Base-by-base conservation (phyloP, 2,888 invertebrate species). In the Scaptomyza parva region DNA sequence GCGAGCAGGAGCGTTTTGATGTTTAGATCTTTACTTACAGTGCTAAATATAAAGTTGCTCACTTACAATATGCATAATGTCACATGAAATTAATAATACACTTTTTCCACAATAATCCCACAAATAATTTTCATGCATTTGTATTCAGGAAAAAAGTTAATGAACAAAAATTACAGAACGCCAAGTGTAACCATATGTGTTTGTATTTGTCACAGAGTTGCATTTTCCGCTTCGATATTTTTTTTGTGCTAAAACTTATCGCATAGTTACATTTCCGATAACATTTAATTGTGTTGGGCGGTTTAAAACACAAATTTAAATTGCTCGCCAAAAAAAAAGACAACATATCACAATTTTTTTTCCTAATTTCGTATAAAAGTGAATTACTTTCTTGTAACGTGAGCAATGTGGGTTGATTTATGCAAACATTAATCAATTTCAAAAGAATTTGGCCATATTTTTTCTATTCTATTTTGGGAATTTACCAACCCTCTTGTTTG, bases 21-120 rank as follows among this genome's bases (percentile, higher is more conserved):
- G 26, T 54, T 26, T 30, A 61, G 52, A 24, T 52, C 28, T 47
- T 61, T 74, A 74, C 73, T 74, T 74, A 74, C 73, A 74, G 58
- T 48, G 58, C 45, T 70, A 35, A 22, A 44, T 52, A 30, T 28
- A 35, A 6, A 28, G 47, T 37, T 59, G 58, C 28, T 53, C 61
- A 70, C 70, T 74, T 74, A 73, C 60, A 58, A 74, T 47, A 14
- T 35, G 24, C 40, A 37, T 33, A 44, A 28, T 41, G 37, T 58
- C 14, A 62, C 51, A 52, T 44, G 6, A 39, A 6, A 37, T 33
- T 1, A 33, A 7, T 35, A 11, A 9, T 3, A 52, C 18, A 48
- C 20, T 33, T 26, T 37, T 7, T 37, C 18, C 24, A 35, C 40
- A 35, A 9, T 12, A 17, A 2, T 26, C 9, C 22, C 12, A 4